Percentiles rank a stretch among this genome's conserved stretches.
Evolutionary conservation across 2,888 invertebrate species (phyloP).

Genomic region (Rhamphomyia laevipes): DNA sequence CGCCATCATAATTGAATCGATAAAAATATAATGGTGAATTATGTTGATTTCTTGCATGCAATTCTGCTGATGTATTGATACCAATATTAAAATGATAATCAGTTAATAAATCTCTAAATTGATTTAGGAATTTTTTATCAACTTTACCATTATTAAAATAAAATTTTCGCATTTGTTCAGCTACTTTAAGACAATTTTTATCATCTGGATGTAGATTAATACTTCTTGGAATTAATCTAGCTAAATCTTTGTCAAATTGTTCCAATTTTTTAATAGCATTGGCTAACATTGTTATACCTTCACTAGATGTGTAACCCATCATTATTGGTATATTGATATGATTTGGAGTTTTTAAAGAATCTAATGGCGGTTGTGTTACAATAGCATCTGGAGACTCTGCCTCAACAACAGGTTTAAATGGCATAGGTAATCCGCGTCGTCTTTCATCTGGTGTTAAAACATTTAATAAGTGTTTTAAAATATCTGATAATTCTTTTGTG

Average conservation of each 20-base stretch:
- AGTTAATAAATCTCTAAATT: slow-evolving; percentile 39
- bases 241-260: slow-evolving; percentile 23
- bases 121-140: slow-evolving; percentile 33
- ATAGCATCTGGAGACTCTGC: slow-evolving; percentile 25
- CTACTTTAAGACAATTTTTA: slow-evolving; percentile 17
- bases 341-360: slow-evolving; percentile 35
- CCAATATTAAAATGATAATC: slow-evolving; percentile 37
- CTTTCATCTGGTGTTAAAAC: slow-evolving; percentile 26
- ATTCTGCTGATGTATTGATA: slow-evolving; percentile 23
- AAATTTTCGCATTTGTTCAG: slow-evolving; percentile 26
- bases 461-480: slow-evolving; percentile 19
- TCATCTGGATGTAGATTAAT: slow-evolving; percentile 20
- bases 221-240: slow-evolving; percentile 28
- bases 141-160: slow-evolving; percentile 39
- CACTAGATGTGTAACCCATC: slow-evolving; percentile 44
- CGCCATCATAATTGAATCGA: slow-evolving; percentile 45
- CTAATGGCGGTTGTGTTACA: slow-evolving; percentile 31
- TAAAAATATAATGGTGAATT: slow-evolving; percentile 43
- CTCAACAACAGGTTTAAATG: slow-evolving; percentile 30
- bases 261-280: slow-evolving; percentile 24
- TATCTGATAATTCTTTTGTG: slow-evolving; percentile 17
- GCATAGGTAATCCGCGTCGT: slow-evolving; percentile 25
- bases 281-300: slow-evolving; percentile 38
- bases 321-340: slow-evolving; percentile 41
- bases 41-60: slow-evolving; percentile 22